Evolutionary conservation across 1,140 invertebrate species (phyloP).

Genomic region (Dreissena rostriformis): DNA sequence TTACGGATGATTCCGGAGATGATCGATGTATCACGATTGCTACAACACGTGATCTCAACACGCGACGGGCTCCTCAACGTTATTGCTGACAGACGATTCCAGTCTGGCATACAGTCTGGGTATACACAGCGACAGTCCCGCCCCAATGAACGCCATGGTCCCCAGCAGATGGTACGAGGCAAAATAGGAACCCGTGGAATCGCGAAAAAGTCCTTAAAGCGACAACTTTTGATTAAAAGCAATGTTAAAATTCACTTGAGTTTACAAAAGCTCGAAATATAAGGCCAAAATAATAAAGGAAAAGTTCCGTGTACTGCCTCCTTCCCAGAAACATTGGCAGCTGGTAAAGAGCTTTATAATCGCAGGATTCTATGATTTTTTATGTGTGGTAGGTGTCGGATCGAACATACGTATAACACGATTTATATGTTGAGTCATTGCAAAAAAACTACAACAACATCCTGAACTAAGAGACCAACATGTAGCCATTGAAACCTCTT

Average conservation of each 20-base stretch:
- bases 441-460: no score
- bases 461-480: no score
- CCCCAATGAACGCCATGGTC: slow-evolving; percentile 25
- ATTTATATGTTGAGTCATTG: no score
- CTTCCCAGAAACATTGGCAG: not conserved
- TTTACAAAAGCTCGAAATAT: not conserved
- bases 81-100: not conserved
- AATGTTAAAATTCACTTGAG: not conserved
- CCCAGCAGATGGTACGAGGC: slow-evolving; percentile 46
- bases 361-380: not conserved
- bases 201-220: slow-evolving; percentile 35
- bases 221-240: not conserved
- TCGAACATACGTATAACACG: no score
- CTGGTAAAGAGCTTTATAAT: not conserved
- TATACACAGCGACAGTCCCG: slow-evolving; percentile 1
- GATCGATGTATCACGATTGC: no score
- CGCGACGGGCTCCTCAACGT: not conserved
- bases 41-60: no score
- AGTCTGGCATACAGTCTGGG: slow-evolving; percentile 25
- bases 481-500: no score
- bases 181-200: slow-evolving; percentile 34
- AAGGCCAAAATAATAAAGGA: not conserved
- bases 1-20: no score
- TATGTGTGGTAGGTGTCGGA: not conserved
- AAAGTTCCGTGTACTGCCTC: not conserved